Percentiles rank a stretch among this genome's conserved stretches.
Conservation (phyloP, 2,888 invertebrate species). For the Andrena fulva region DNA sequence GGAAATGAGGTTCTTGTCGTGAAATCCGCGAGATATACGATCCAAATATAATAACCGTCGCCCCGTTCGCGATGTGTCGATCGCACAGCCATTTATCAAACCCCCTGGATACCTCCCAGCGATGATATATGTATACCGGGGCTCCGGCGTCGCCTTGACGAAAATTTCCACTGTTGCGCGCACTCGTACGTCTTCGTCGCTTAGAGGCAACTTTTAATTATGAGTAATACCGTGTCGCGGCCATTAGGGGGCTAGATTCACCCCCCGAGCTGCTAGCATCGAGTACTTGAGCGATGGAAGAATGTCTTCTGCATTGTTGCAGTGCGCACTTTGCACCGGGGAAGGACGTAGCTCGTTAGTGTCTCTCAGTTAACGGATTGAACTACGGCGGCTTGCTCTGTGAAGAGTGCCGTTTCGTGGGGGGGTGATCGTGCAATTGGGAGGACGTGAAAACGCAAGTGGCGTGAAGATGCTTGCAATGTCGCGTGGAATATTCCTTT, state of each 20-base stretch:
- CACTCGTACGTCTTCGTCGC: background rate
- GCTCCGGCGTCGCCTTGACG: background rate
- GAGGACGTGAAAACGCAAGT: too few relatives aligned
- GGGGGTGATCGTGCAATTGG: too few relatives aligned
- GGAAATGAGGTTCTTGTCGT: constrained; percentile 65
- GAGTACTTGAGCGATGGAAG: background rate
- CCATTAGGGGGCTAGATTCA: background rate
- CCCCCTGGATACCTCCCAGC: background rate
- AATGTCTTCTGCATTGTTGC: background rate
- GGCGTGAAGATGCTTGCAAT: too few relatives aligned
- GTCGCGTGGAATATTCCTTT: too few relatives aligned
- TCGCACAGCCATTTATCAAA: constrained; percentile 64
- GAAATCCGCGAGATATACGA: constrained; percentile 61
- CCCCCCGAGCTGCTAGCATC: background rate
- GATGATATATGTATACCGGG: constrained; percentile 7
- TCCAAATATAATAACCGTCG: constrained; percentile 64
- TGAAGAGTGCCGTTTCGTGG: too few relatives aligned
- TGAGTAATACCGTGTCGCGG: constrained; percentile 10
- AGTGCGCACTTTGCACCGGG: background rate
- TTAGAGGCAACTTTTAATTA: constrained; percentile 28
- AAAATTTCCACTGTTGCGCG: background rate
- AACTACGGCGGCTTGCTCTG: too few relatives aligned
- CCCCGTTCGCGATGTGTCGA: constrained; percentile 57
- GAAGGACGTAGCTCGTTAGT: too few relatives aligned
- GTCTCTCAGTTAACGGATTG: too few relatives aligned